phyloP scores from a whole-genome alignment of 2,888 invertebrate species.

The Sicus ferrugineus region DNA sequence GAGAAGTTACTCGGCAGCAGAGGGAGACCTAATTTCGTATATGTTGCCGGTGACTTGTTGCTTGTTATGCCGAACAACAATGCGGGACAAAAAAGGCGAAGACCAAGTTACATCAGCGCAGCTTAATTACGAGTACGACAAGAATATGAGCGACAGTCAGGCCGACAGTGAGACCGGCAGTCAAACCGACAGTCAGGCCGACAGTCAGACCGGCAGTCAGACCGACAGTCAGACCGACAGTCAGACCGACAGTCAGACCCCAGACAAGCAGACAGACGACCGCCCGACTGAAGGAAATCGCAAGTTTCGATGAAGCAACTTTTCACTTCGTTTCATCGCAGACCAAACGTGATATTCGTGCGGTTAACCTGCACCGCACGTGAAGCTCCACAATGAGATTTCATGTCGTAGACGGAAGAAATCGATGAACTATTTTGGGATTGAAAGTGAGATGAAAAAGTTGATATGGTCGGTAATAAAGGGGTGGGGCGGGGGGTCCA shows the following conservation, averaged over 20 bases:
- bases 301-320: constrained; percentile 32
- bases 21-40: constrained; percentile 26
- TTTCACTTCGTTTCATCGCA: constrained; percentile 1
- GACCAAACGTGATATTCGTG: background rate
- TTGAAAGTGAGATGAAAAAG: no score
- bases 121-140: constrained; percentile 21
- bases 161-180: background rate
- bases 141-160: no score
- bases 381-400: background rate
- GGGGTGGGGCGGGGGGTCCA: no score
- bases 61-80: background rate
- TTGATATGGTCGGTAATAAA: no score
- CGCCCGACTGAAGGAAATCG: constrained; percentile 16
- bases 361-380: background rate
- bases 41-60: constrained; percentile 8
- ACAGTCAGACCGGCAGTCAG: no score
- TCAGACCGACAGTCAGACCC: no score
- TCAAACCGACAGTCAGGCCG: no score
- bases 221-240: no score
- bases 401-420: no score
- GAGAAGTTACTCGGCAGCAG: constrained; percentile 25
- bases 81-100: constrained; percentile 9
- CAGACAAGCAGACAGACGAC: no score
- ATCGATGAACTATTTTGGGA: no score
- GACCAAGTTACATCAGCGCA: constrained; percentile 2